A percentile compares a stretch with the other conserved stretches of the same genome.
phyloP scores from a whole-genome alignment of 2,888 invertebrate species.

The Cacoxenus indagator region DNA sequence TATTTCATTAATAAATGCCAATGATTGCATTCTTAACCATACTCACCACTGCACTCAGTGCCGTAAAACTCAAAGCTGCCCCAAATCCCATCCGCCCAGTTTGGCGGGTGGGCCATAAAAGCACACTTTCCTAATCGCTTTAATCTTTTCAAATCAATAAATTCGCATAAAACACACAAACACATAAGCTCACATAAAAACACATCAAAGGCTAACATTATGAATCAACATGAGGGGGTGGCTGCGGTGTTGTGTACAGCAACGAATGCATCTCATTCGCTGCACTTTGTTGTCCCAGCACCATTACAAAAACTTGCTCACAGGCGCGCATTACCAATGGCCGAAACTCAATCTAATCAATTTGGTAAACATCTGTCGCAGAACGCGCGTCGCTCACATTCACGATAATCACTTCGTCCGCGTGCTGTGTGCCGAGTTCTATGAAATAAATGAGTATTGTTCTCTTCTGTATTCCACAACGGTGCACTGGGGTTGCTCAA shows the following conservation, averaged over 20 bases:
- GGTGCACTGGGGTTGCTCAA: too few species aligned
- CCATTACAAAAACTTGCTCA: constrained; percentile 31
- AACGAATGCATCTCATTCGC: constrained; percentile 36
- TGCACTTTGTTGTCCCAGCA: constrained; percentile 13
- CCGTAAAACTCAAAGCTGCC: neutral
- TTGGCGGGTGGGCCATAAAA: constrained; percentile 21
- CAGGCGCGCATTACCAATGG: constrained; percentile 18
- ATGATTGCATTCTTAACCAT: too few species aligned
- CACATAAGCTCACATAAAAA: neutral
- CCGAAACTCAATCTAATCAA: constrained; percentile 50
- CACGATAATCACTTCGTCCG: constrained; percentile 41
- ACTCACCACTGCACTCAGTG: neutral
- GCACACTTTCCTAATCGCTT: constrained; percentile 29
- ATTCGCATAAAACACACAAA: constrained; percentile 26
- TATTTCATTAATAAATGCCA: too few species aligned
- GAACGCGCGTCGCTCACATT: constrained; percentile 30
- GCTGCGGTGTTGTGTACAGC: constrained; percentile 11
- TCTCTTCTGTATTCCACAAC: neutral
- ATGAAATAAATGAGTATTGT: neutral
- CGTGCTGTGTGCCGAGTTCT: constrained; percentile 37
- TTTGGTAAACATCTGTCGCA: constrained; percentile 60
- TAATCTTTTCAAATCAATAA: constrained; percentile 53
- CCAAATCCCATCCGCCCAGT: too few species aligned
- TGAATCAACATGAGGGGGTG: neutral
- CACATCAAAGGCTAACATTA: neutral